Evolutionary conservation across 2,113 vertebrate species (phyloP).

Genomic region (Delphinapterus leucas): DNA sequence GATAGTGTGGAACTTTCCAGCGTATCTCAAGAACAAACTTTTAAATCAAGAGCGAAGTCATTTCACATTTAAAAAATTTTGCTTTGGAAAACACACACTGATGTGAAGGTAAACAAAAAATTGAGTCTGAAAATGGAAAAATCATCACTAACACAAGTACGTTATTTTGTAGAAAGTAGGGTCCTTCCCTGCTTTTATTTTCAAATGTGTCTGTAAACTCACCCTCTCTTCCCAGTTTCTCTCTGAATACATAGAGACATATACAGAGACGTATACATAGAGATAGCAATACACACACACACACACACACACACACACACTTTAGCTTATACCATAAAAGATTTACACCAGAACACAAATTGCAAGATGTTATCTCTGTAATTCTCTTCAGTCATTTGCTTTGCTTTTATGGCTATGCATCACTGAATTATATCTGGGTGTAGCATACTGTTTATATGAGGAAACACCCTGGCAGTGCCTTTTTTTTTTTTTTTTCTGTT

Average conservation of each 20-base stretch:
- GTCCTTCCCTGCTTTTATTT: not conserved
- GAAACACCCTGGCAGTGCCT: not conserved
- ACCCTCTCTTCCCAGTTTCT: rapidly evolving
- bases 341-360: not conserved
- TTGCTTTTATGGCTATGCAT: not conserved
- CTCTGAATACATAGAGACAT: not conserved
- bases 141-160: rapidly evolving
- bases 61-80: not conserved
- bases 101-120: not conserved
- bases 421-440: not conserved
- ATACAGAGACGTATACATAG: not conserved
- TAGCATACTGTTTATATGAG: not conserved
- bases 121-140: not conserved
- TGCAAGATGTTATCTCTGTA: not conserved
- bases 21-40: not conserved
- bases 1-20: not conserved
- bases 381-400: not conserved
- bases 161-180: not conserved
- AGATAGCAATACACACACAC: not conserved
- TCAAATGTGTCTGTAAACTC: not conserved
- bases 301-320: not conserved
- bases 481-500: not conserved
- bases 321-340: not conserved
- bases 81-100: not conserved
- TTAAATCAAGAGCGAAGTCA: not conserved